phyloP scores from a whole-genome alignment of 1,140 invertebrate species.

The Lasioglossum baleicum region DNA sequence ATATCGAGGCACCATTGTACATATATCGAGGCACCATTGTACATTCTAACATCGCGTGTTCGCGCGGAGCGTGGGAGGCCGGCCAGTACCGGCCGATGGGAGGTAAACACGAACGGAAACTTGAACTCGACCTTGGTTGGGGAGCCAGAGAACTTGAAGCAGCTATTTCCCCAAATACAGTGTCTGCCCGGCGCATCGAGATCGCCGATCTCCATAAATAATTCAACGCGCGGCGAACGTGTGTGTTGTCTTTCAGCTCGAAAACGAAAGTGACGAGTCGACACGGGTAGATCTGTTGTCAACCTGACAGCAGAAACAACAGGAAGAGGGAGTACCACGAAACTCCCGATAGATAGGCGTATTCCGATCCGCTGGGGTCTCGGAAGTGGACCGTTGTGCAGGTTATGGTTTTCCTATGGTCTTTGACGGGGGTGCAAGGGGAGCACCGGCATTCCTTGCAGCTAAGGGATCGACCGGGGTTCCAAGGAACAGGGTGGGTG shows the following conservation, averaged over 20 bases:
- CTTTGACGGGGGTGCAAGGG: constrained; percentile 37
- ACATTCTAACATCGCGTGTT: not conserved
- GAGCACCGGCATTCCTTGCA: constrained; percentile 57
- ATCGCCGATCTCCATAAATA: constrained; percentile 20
- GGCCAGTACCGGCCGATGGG: not conserved
- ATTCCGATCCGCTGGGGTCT: constrained; percentile 52
- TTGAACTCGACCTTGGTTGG: constrained; percentile 5
- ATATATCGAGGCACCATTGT: too few relatives aligned
- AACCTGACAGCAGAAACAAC: too few relatives aligned
- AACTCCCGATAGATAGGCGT: constrained; percentile 25
- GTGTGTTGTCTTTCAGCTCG: constrained; percentile 34
- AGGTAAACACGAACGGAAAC: not conserved
- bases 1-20: too few relatives aligned
- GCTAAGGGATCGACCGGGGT: constrained; percentile 47
- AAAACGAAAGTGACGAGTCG: constrained; percentile 28
- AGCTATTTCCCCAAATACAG: not conserved
- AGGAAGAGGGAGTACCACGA: too few relatives aligned
- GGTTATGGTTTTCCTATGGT: constrained; percentile 70
- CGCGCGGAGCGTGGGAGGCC: too few relatives aligned
- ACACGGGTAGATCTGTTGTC: too few relatives aligned
- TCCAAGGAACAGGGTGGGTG: constrained; percentile 40
- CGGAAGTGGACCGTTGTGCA: constrained; percentile 71
- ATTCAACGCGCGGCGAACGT: constrained; percentile 16
- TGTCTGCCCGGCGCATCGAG: not conserved
- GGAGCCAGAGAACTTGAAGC: not conserved